Conservation (phyloP, 2,113 vertebrate genomes). For the Laticauda laticaudata region DNA sequence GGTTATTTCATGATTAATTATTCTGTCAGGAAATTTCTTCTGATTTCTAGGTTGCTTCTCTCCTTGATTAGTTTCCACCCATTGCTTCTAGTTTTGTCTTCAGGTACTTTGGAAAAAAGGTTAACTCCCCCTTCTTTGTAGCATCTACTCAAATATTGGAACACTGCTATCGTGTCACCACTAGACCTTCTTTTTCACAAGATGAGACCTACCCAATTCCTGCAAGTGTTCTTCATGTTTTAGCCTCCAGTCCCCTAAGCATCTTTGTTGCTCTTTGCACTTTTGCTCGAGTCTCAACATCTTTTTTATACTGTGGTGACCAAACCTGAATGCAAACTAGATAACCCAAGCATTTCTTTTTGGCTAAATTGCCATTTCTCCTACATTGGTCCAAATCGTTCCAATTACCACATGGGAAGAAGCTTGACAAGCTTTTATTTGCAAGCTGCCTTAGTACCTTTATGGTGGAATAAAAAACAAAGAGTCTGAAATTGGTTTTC, state of each 20-base stretch:
- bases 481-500: neutral
- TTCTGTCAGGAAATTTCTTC: neutral
- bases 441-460: neutral
- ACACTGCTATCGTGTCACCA: neutral
- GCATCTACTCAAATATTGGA: neutral
- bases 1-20: neutral
- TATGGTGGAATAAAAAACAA: neutral
- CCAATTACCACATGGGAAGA: neutral
- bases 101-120: neutral
- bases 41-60: neutral
- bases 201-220: neutral
- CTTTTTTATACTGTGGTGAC: neutral
- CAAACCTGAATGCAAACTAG: neutral
- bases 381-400: neutral
- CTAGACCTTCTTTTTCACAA: neutral
- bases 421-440: neutral
- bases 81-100: neutral
- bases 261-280: neutral
- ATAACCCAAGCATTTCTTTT: neutral
- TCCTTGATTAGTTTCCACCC: neutral
- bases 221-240: neutral
- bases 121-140: neutral
- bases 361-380: neutral
- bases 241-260: neutral
- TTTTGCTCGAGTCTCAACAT: neutral